A percentile compares a stretch with the other conserved stretches of the same genome.
Conservation (phyloP, 2,113 vertebrate genomes). For the Geococcyx californianus region DNA sequence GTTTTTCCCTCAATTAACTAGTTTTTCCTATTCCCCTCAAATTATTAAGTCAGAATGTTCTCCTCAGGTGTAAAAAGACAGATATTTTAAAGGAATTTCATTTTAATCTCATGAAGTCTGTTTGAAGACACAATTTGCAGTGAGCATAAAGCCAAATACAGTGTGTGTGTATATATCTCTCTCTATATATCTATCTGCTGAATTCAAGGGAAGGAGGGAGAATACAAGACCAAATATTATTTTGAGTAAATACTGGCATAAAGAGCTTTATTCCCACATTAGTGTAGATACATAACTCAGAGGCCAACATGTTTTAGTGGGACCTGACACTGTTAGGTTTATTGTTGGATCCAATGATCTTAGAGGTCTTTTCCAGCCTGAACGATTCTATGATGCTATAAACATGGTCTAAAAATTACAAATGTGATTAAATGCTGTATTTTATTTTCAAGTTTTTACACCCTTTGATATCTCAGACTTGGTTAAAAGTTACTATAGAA, state of each 20-base stretch:
- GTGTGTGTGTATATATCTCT: background rate
- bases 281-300: background rate
- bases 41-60: conserved; percentile 66
- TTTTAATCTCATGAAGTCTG: conserved; percentile 65
- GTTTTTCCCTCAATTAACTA: background rate
- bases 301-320: background rate
- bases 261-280: background rate
- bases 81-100: conserved; percentile 58
- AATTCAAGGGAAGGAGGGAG: background rate
- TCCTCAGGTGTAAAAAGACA: conserved; percentile 52
- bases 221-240: background rate
- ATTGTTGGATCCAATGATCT: no score
- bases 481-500: background rate
- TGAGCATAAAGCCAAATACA: conserved; percentile 17
- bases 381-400: background rate
- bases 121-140: conserved; percentile 55
- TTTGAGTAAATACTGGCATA: background rate
- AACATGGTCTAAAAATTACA: background rate
- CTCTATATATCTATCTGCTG: no score
- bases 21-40: background rate
- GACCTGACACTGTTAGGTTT: no score
- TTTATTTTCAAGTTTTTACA: background rate
- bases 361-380: no score
- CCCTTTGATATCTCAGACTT: background rate
- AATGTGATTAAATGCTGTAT: background rate